Base-by-base conservation (phyloP, 1,140 invertebrate genomes). In the Drosophila parvula region DNA sequence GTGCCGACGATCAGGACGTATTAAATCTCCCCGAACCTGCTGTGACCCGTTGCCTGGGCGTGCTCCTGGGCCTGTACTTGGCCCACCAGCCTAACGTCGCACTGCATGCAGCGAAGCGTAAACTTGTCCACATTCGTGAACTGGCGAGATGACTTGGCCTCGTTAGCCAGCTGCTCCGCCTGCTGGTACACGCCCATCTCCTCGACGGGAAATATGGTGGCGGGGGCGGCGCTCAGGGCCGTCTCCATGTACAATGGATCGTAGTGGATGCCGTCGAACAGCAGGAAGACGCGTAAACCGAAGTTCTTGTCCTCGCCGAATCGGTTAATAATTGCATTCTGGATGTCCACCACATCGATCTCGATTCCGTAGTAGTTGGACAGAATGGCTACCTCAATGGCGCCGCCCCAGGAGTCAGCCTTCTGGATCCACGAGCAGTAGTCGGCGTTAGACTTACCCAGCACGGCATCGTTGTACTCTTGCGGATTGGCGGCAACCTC, bases 201-300 rank as follows among this genome's bases (percentile, higher is more conserved):
- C 61, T 95, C 94, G 0, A 94, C 93, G 1, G 95, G 95, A 90
- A 99, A 99, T 64, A 97, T 95, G 9, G 97, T 98, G 91, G 95
- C 94, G 79, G 96, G 95, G 40, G 93, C 93, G 38, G 93, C 93
- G 80, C 95, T 95, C 95, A 96, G 70, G 59, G 93, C 84, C 0
- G 95, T 94, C 93, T 99, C 97, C 90, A 98, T 93, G 89, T 97
- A 96, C 1, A 99, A 92, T 2, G 98, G 97, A 93, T 99, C 98
- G 92, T 99, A 99, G 93, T 99, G 98, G 65, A 99, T 97, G 22
- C 98, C 98, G 93, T 99, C 98, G 92, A 99, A 99, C 50, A 99
- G 94, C 3, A 99, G 93, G 90, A 99, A 97, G 11, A 98, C 96
- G 89, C 98, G 93, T 50, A 96, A 93, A 18, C 95, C 93, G 90